Base-by-base conservation (phyloP, 2,113 vertebrate genomes). In the Coracopsis vasa region DNA sequence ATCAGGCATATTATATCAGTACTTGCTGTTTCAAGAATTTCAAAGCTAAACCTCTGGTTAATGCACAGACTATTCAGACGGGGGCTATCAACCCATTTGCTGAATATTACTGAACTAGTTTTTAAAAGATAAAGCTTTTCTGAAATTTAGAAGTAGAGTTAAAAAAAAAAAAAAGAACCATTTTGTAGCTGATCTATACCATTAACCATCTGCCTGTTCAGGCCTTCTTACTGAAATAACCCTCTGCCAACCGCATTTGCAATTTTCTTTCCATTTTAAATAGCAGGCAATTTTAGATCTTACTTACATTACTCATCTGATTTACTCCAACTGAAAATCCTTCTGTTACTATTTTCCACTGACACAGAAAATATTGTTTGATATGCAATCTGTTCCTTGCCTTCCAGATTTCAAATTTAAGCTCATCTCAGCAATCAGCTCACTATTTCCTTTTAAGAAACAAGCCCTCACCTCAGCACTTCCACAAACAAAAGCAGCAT, bases 271-370 rank as follows among this genome's bases (percentile, higher is more conserved):
- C 75, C 7, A 1, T 88, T 95, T 92, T 83, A 93, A 95, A 84
- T 64, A 92, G 90, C 60, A 80, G 75, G 50, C 64, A 90, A 80
- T 86, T 96, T 93, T 78, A 92, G 33, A 86, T 69, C 50, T 73
- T 88, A 61, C 69, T 93, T 94, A 44, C 37, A 56, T 92, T 92
- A 96, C 94, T 92, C 92, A 94, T 88, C 90, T 56, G 69, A 94
- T 96, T 96, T 94, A 92, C 54, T 95, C 60, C 92, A 92, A 81
- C 33, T 83, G 73, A 82, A 96, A 92, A 73, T 53, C 87, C 85
- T 95, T 94, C 91, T 96, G 74, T 70, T 78, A 64, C 64, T 88
- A 56, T 95, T 93, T 84, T 86, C 44, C 18, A 90, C 27, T 9
- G 18, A 83, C 64, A 94, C 42, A 90, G 50, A 90, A 97, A 95